phyloP scores from a whole-genome alignment of 2,113 vertebrate species.

The Bostrychus sinensis region DNA sequence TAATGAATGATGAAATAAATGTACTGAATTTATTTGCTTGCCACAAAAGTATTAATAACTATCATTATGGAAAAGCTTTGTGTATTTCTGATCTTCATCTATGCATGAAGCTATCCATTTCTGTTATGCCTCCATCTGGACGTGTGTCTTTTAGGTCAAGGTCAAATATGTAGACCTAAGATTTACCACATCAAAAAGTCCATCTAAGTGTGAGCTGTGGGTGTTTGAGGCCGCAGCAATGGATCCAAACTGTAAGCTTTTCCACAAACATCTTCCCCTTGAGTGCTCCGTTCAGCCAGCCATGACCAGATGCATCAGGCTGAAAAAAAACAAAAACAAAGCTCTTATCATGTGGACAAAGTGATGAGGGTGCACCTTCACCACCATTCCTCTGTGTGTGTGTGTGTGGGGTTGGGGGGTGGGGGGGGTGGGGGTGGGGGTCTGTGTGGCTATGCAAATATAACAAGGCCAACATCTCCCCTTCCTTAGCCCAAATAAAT shows the following conservation, averaged over 20 bases:
- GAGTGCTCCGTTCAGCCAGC: conserved; percentile 15
- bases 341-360: conserved; percentile 34
- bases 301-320: conserved; percentile 37
- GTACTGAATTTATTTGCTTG: too few species aligned
- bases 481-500: conserved; percentile 64
- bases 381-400: conserved; percentile 25
- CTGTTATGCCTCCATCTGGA: not conserved
- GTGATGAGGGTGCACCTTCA: conserved; percentile 42
- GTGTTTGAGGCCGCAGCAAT: conserved; percentile 12
- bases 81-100: too few species aligned
- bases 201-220: not conserved
- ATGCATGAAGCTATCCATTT: not conserved
- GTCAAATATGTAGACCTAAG: not conserved
- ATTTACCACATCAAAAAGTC: not conserved
- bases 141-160: not conserved
- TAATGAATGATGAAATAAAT: too few species aligned
- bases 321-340: conserved; percentile 32
- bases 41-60: too few species aligned
- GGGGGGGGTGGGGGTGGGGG: conserved; percentile 17
- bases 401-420: conserved; percentile 29
- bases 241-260: conserved; percentile 33
- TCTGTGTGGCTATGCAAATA: conserved; percentile 41
- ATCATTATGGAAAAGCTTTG: too few species aligned
- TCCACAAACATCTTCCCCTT: conserved; percentile 41
- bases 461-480: conserved; percentile 39